phyloP scores from a whole-genome alignment of 2,113 vertebrate species.

The Cardinalis cardinalis region DNA sequence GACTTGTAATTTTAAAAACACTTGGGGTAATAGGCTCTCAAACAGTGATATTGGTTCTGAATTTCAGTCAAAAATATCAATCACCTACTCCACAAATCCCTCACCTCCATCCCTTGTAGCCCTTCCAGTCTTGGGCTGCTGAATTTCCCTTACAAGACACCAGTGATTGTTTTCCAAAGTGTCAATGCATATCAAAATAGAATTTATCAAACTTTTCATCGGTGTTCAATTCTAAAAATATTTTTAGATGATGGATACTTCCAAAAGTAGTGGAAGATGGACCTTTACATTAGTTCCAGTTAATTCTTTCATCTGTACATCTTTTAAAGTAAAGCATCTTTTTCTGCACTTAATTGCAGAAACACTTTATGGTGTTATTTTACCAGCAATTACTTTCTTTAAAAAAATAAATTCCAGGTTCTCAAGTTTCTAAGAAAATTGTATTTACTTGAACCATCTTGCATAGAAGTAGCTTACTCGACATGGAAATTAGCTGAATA shows the following conservation, averaged over 20 bases:
- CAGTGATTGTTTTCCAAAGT: not conserved
- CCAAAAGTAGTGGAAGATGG: not conserved
- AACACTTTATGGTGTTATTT: not conserved
- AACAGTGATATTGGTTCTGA: not conserved
- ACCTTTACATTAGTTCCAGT: not conserved
- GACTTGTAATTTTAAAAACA: not conserved
- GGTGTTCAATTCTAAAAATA: not conserved
- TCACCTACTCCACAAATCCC: not conserved
- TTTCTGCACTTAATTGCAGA: not conserved
- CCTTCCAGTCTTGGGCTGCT: not conserved
- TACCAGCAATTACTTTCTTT: not conserved
- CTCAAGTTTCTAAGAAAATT: not conserved
- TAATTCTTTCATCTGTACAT: not conserved
- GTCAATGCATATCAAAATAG: not conserved
- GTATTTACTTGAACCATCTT: not conserved
- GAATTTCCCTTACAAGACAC: not conserved
- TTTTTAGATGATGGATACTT: not conserved
- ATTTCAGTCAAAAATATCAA: not conserved
- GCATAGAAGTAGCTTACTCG: not conserved
- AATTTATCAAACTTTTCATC: not conserved
- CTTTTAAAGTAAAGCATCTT: not conserved
- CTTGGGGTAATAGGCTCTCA: not conserved
- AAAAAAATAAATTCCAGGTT: not conserved
- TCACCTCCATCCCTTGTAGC: not conserved
- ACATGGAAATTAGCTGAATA: not conserved